A percentile compares a stretch with the other conserved stretches of the same genome.
phyloP scores from a whole-genome alignment of 2,797 vertebrate genomes.

The Pantherophis alleghaniensis region DNA sequence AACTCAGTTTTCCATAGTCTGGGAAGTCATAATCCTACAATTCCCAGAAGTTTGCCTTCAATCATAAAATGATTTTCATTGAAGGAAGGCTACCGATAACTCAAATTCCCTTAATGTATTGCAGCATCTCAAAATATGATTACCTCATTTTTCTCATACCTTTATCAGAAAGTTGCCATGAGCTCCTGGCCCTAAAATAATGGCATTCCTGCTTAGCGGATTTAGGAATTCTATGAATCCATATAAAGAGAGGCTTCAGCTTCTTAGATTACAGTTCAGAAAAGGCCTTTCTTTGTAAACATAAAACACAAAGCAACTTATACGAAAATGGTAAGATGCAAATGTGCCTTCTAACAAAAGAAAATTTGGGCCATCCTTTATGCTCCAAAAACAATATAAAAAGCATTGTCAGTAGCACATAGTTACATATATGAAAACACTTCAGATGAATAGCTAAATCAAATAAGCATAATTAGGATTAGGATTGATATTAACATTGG shows the following conservation, averaged over 20 bases:
- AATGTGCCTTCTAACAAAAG: background rate
- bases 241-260: background rate
- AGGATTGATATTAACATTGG: background rate
- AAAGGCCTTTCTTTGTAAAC: background rate
- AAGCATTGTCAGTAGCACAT: background rate
- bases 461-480: background rate
- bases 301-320: background rate
- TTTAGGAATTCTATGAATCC: background rate
- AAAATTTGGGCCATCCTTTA: background rate
- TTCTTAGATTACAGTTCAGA: background rate
- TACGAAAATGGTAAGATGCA: background rate
- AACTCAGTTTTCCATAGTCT: background rate
- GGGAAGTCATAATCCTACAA: background rate
- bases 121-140: background rate
- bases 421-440: background rate
- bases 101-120: background rate
- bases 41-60: background rate
- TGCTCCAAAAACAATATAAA: background rate
- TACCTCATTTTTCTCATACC: background rate
- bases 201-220: background rate
- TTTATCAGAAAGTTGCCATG: background rate
- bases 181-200: background rate
- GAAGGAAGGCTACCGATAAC: background rate
- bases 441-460: background rate
- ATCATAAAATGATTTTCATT: background rate